Evolutionary conservation across 2,797 vertebrate species (phyloP).

Genomic region (Lindbergichthys nudifrons): DNA sequence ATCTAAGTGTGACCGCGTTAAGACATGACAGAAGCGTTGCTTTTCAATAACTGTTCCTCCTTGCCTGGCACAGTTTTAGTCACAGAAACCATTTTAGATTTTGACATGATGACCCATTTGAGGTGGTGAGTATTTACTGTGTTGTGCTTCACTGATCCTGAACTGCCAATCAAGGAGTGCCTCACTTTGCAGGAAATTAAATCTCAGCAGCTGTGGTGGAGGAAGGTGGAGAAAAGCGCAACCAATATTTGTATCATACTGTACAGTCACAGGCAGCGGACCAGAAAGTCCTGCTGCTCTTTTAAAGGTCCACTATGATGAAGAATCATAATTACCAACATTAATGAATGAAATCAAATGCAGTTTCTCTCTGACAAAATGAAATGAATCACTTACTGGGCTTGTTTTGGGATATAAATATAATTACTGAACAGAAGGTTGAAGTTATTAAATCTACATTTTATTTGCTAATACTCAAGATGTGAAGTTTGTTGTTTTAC

Average conservation of each 20-base stretch:
- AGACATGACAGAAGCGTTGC: constrained; percentile 6
- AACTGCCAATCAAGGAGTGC: constrained; percentile 61
- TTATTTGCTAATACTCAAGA: constrained; percentile 38
- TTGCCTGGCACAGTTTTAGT: neutral
- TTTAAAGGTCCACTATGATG: constrained; percentile 39
- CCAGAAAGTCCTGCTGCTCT: constrained; percentile 36
- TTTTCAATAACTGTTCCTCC: constrained; percentile 19
- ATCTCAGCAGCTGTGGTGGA: constrained; percentile 46
- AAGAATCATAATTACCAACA: constrained; percentile 3
- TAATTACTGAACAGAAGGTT: constrained; percentile 12
- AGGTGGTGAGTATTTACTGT: constrained; percentile 43
- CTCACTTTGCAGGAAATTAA: constrained; percentile 32
- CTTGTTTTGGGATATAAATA: neutral
- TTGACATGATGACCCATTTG: constrained; percentile 35
- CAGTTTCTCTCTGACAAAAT: neutral
- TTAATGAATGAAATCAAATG: neutral
- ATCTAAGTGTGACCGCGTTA: constrained; percentile 9
- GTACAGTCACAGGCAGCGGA: constrained; percentile 29
- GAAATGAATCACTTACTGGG: constrained; percentile 18
- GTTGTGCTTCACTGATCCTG: constrained; percentile 39
- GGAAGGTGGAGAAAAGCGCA: constrained; percentile 51
- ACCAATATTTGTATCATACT: constrained; percentile 32
- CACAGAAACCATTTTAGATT: constrained; percentile 30
- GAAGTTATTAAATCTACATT: constrained; percentile 43
- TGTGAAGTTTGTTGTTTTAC: constrained; percentile 67